Percentiles rank a stretch among this genome's conserved stretches.
Conservation (phyloP, 2,888 invertebrate genomes). For the Phaedon cochleariae region DNA sequence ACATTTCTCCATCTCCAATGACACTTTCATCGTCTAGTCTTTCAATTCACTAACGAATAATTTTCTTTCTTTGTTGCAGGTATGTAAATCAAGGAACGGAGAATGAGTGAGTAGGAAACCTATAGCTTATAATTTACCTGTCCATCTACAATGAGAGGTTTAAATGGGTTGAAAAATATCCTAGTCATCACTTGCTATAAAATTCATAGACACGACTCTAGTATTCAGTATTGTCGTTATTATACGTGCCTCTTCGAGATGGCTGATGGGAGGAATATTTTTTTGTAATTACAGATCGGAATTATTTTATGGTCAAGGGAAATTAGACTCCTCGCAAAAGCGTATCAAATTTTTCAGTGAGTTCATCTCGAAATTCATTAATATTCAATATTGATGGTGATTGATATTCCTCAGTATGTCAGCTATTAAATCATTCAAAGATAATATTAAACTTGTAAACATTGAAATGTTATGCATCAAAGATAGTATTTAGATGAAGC, state of each 20-base stretch:
- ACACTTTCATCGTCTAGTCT: slow-evolving; percentile 10
- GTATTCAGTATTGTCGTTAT: not conserved
- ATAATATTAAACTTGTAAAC: too few relatives aligned
- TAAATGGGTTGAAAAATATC: slow-evolving; percentile 20
- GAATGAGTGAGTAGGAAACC: slow-evolving; percentile 32
- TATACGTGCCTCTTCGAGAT: not conserved
- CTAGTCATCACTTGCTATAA: slow-evolving; percentile 17
- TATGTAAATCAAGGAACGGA: slow-evolving; percentile 25
- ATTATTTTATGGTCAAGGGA: slow-evolving; percentile 7
- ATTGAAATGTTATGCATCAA: too few relatives aligned
- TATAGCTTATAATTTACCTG: slow-evolving; percentile 21
- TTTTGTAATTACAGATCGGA: not conserved
- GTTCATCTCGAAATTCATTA: slow-evolving; percentile 1
- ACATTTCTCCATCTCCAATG: slow-evolving; percentile 4
- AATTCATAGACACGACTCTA: slow-evolving; percentile 6
- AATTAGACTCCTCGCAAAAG: too few relatives aligned
- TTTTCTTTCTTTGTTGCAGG: slow-evolving; percentile 28
- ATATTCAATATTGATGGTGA: too few relatives aligned
- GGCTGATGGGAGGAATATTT: not conserved
- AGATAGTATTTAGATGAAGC: too few relatives aligned
- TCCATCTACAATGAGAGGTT: slow-evolving; percentile 12
- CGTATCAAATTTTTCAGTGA: too few relatives aligned
- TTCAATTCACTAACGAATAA: slow-evolving; percentile 17
- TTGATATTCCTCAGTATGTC: too few relatives aligned
- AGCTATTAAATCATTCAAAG: too few relatives aligned